A percentile compares a stretch with the other conserved stretches of the same genome.
Conservation (phyloP, 2,888 invertebrate species). For the Digitonthophagus gazella region DNA sequence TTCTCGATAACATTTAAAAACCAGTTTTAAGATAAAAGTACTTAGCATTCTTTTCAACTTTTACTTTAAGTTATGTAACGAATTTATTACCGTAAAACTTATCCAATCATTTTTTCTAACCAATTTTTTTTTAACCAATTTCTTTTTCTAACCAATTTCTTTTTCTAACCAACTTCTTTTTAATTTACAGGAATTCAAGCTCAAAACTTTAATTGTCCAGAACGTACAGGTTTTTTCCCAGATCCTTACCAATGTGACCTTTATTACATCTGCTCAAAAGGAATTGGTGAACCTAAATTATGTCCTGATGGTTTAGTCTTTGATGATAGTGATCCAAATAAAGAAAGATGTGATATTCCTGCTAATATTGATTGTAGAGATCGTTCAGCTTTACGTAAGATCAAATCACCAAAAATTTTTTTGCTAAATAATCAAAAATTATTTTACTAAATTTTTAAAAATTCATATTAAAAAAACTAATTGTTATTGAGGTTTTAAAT, state of each 20-base stretch:
- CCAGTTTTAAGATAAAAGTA: too few species aligned
- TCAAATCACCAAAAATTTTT: too few species aligned
- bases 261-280: slow-evolving; percentile 71
- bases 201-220: slow-evolving; percentile 64
- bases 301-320: slow-evolving; percentile 81
- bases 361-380: slow-evolving; percentile 77
- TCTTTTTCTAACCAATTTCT: not conserved
- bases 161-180: not conserved
- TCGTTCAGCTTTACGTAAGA: slow-evolving; percentile 65
- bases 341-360: slow-evolving; percentile 73
- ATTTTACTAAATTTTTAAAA: too few species aligned
- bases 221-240: slow-evolving; percentile 70
- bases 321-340: slow-evolving; percentile 67
- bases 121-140: not conserved
- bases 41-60: too few species aligned
- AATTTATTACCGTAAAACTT: too few species aligned
- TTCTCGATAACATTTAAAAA: too few species aligned
- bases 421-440: too few species aligned
- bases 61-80: too few species aligned
- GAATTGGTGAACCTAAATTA: slow-evolving; percentile 62
- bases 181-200: slow-evolving; percentile 23
- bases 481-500: too few species aligned
- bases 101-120: not conserved
- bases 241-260: slow-evolving; percentile 76
- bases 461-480: too few species aligned